Conservation (phyloP, 2,797 vertebrate species). For the Pteronotus mesoamericanus region DNA sequence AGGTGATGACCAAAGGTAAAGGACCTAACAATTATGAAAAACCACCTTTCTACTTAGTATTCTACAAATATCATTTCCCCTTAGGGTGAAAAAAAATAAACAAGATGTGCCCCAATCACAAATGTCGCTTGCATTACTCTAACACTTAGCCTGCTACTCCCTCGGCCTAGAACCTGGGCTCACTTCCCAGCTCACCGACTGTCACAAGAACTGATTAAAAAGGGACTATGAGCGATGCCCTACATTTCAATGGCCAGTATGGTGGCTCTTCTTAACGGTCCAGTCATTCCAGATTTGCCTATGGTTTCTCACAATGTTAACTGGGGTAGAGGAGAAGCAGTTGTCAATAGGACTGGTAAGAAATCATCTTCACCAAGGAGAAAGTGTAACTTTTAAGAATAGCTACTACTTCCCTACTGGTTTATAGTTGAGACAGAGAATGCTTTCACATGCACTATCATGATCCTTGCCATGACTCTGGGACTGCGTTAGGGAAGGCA, state of each 20-base stretch:
- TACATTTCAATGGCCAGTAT: fast-evolving
- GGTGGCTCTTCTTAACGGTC: background rate
- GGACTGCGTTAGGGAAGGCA: background rate
- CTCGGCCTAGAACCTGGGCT: background rate
- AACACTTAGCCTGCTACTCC: background rate
- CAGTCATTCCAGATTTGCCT: background rate
- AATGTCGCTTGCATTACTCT: background rate
- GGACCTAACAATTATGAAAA: background rate
- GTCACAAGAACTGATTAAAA: background rate
- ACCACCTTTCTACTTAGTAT: background rate
- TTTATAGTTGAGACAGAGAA: background rate
- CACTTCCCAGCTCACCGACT: background rate
- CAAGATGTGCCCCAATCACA: background rate
- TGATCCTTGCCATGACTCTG: background rate
- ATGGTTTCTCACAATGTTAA: background rate
- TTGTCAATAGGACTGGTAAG: background rate
- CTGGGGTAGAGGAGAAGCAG: background rate
- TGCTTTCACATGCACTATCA: background rate
- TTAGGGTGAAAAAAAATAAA: too few relatives aligned
- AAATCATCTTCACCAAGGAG: background rate
- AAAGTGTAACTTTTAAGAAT: background rate
- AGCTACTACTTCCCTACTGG: background rate
- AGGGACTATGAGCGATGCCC: fast-evolving
- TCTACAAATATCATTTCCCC: background rate
- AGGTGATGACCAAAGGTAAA: background rate